Base-by-base conservation (phyloP, 2,888 invertebrate species). In the Aphidius colemani region DNA sequence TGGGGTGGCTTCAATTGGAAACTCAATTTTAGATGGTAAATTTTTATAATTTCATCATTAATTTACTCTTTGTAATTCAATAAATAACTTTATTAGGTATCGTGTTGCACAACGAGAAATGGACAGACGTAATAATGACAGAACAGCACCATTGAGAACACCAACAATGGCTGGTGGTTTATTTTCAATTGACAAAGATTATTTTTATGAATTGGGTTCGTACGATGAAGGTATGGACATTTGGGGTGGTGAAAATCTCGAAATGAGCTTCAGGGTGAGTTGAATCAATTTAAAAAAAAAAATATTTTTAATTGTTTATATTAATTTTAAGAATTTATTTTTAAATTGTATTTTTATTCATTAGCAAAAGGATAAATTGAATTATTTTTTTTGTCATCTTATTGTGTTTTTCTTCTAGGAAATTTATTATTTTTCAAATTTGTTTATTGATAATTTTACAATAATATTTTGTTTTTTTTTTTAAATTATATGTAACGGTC, bases 1-100 rank as follows among this genome's bases (percentile, higher is more conserved):
- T 99, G 98, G 98, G 98, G 98, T 68, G 98, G 98, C 39, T 99
- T 99, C 85, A 99, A 98, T 85, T 98, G 98, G 98, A 98, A 98
- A 84, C 87, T 99, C 61, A 98, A 98, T 85, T 99, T 99, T 85
- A 90, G 98, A 85, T 98, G 97, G 97, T 94, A 83, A 86, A 86
- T 75, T 69, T 60, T n/a, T 7, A 1, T 43, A 7, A 39, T 10
- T 58, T 56, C 58, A 58, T 64, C 0, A 30, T 30, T 5, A 30
- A 30, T 3, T 30, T 30, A 2, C 2, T 1, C 0, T 4, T 5
- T 30, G 3, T 30, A 30, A 30, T 30, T 30, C 2, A 30, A 30
- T 30, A 5, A 30, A 30, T 30, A 5, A 30, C 69, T 10, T 55
- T 41, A 45, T 55, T 48, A 94, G 95, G 94, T 99, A 99, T 84